Evolutionary conservation across 2,113 vertebrate species (phyloP), one percentile per base, ranked within the genome.

Genomic region (Rana temporaria): DNA sequence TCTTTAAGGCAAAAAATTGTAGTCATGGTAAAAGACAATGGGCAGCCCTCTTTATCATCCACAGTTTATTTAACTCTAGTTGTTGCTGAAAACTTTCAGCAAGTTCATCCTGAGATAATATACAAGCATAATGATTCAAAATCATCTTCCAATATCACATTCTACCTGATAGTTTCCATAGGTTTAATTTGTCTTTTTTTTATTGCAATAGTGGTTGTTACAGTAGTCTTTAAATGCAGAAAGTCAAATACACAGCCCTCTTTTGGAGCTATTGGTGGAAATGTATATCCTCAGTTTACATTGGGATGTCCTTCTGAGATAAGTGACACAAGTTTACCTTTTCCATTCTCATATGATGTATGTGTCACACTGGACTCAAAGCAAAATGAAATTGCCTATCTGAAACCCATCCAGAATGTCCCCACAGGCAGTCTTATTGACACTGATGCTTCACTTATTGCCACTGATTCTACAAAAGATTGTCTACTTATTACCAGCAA

Each of bases 141-240:
- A 64, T 2, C 78, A 0, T 63, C 78, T 0, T 86, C 87, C 0
- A 77, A 48, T 73, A 82, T 89, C n/a, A 90, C 89, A 0, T 48
- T 88, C 17, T 87, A 90, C 18, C 79, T 90, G 26, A 88, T 90
- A 1, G 74, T 90, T 64, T 84, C 89, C 0, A 82, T 90, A 62
- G 78, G 85, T 0, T 34, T 26, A 0, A 86, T 90, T 11, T 90
- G 88, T 6, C 87, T 86, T 0, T 19, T 90, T 34, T 90, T 90
- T 65, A 57, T 90, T 0, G 15, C 74, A 2, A 84, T 63, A 0
- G 30, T 69, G 59, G 20, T 62, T n/a, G 20, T 62, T 20, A 62
- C 18, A 8, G 19, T 62, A 20, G 6, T 62, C 18, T n/a, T 22
- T n/a, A 62, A 62, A 22, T 62, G 59, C 19, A 62, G 59, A 22